Evolutionary conservation across 92 coral and sea anemone genomes (phyloP), one percentile per base, ranked within the genome.

Genomic region (Actinernus sp.): DNA sequence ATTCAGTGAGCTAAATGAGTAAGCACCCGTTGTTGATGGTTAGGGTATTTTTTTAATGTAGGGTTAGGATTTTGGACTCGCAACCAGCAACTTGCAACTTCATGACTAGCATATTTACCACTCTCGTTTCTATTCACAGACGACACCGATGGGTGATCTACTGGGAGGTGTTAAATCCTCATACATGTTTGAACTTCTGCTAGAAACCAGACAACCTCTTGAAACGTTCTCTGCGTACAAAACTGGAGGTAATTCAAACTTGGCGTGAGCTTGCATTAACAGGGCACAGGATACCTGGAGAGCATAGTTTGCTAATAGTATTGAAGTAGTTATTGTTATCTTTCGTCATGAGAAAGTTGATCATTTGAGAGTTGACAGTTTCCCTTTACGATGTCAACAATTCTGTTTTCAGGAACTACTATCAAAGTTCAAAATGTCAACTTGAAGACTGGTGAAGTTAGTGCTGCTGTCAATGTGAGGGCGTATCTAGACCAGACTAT

Each of bases 141-240:
- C 90, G 55, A 72, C 89, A 3, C 82, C 85, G 16, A 91, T 94
- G 86, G 80, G 87, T 14, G 78, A 69, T 3, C 54, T 94, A 6
- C 88, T 94, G 7, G 86, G 90, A 18, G 95, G 97, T 23, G 93
- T 87, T 4, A 79, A 88, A 53, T 71, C 74, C 17, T 90, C 92
- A 3, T 94, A 94, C 64, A 77, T 88, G 65, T 90, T 83, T 61
- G 98, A 94, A 66, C 92, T 94, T 36, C 75, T 94, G 56, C 64
- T 94, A 40, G 98, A 94, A 59, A 94, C 87, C 18, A 79, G 91
- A 68, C 51, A 38, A 41, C 71, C 85, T 10, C 68, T 79, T 24
- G 92, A 79, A 25, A 65, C 60, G 34, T 94, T 94, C 58, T 53
- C 69, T 1, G 67, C 77, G 3, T 91, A 94, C 60, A 79, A 61